phyloP scores from a whole-genome alignment of 2,888 invertebrate species.

The Lasioglossum figueresi region DNA sequence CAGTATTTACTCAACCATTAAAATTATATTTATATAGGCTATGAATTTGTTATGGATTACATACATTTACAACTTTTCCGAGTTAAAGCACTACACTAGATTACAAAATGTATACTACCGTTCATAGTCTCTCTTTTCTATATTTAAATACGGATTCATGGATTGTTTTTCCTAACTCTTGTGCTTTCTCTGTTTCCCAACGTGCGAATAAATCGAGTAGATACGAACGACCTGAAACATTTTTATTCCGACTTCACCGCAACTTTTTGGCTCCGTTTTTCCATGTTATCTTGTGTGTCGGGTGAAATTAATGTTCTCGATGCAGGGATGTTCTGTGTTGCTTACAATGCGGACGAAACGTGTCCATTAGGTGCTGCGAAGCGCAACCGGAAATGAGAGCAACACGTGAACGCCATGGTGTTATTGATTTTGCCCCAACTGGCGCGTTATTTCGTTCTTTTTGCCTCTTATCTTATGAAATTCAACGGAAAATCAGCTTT shows the following conservation, averaged over 20 bases:
- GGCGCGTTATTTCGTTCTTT: slow-evolving; percentile 67
- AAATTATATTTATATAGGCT: background rate
- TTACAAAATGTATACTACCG: background rate
- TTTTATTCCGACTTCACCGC: background rate
- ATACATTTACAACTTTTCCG: background rate
- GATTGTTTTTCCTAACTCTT: background rate
- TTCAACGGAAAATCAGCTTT: slow-evolving; percentile 13
- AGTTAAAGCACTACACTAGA: background rate
- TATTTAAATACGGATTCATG: background rate
- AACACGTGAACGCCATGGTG: slow-evolving; percentile 72
- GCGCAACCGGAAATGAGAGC: slow-evolving; percentile 69
- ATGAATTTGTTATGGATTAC: background rate
- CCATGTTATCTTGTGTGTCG: background rate
- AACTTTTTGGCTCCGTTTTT: background rate
- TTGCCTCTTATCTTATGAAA: background rate
- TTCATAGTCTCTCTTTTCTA: background rate
- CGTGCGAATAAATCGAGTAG: background rate
- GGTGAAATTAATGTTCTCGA: slow-evolving; percentile 5
- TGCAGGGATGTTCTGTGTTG: background rate
- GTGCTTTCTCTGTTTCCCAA: background rate
- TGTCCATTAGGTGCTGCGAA: slow-evolving; percentile 38
- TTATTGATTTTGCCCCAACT: slow-evolving; percentile 75
- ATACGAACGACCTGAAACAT: background rate
- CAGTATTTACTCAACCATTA: background rate
- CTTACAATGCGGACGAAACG: slow-evolving; percentile 9